phyloP scores from a whole-genome alignment of 2,888 invertebrate genomes.

The Thereva unica region DNA sequence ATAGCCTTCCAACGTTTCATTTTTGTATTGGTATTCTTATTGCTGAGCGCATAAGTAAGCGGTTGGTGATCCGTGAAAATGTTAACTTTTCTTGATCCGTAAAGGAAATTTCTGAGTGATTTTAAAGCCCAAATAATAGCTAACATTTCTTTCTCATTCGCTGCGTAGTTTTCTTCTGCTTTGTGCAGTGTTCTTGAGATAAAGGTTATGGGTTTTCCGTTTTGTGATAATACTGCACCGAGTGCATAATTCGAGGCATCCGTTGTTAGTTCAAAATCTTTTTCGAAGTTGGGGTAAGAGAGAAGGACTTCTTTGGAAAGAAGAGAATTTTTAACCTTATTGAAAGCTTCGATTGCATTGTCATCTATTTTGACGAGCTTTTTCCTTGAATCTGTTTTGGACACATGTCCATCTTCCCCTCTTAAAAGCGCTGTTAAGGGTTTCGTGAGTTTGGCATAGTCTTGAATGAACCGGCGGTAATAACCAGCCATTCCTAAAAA shows the following conservation, averaged over 20 bases:
- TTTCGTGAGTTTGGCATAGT: slow-evolving; percentile 12
- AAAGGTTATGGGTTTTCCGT: slow-evolving; percentile 12
- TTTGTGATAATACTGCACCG: slow-evolving; percentile 18
- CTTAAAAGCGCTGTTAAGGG: slow-evolving; percentile 11
- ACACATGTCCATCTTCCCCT: slow-evolving; percentile 27
- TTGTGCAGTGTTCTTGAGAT: slow-evolving; percentile 4
- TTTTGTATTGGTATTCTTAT: slow-evolving; percentile 35
- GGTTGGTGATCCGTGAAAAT: slow-evolving; percentile 28
- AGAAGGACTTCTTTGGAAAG: slow-evolving; percentile 33
- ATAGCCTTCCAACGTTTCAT: slow-evolving; percentile 40
- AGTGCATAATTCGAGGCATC: slow-evolving; percentile 30
- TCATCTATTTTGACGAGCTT: slow-evolving; percentile 13
- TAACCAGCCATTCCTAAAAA: slow-evolving; percentile 9
- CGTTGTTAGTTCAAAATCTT: slow-evolving; percentile 20
- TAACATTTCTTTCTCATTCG: slow-evolving; percentile 23
- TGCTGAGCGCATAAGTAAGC: slow-evolving; percentile 28
- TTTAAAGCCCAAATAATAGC: slow-evolving; percentile 29
- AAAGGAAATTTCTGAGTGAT: slow-evolving; percentile 9
- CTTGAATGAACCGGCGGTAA: slow-evolving; percentile 6
- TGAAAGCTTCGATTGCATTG: slow-evolving; percentile 26
- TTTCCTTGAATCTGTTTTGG: slow-evolving; percentile 20
- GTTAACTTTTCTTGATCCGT: slow-evolving; percentile 11
- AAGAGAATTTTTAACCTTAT: slow-evolving; percentile 31
- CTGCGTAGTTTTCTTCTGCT: slow-evolving; percentile 14
- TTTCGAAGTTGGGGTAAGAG: slow-evolving; percentile 20